Conservation (phyloP, 2,113 vertebrate species). For the Hippocampus barbouri region DNA sequence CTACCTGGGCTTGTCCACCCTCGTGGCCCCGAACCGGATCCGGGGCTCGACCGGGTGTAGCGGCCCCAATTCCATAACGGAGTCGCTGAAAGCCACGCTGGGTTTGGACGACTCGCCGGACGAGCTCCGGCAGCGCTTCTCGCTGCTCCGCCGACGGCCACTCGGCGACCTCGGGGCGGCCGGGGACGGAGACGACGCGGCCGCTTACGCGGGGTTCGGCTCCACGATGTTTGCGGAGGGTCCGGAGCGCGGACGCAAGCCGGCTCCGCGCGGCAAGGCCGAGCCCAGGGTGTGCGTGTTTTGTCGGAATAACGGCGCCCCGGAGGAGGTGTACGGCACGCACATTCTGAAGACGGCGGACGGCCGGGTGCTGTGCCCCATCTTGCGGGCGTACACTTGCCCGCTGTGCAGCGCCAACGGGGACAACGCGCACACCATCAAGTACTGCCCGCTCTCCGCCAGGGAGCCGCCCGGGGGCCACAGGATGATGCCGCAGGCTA, state of each 20-base stretch:
- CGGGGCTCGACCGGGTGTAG: neutral
- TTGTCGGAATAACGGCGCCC: constrained; percentile 80
- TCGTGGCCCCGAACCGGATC: constrained; percentile 63
- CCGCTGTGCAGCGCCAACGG: constrained; percentile 81
- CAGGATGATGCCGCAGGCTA: constrained; percentile 51
- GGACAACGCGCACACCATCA: constrained; percentile 81
- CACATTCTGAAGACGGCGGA: constrained; percentile 81
- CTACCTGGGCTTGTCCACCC: constrained; percentile 77
- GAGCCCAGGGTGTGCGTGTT: constrained; percentile 81
- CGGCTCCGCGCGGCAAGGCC: constrained; percentile 64
- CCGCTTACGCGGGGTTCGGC: constrained; percentile 61
- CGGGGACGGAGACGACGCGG: constrained; percentile 47
- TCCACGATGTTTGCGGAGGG: constrained; percentile 25
- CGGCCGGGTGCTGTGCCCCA: constrained; percentile 77
- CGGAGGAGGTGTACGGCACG: constrained; percentile 79
- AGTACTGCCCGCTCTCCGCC: constrained; percentile 79
- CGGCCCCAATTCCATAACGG: constrained; percentile 76
- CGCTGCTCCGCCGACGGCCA: constrained; percentile 65
- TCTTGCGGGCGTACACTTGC: constrained; percentile 79
- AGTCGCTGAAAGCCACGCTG: constrained; percentile 78
- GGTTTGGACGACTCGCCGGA: constrained; percentile 73
- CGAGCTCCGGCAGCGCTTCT: constrained; percentile 70
- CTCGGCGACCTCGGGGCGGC: constrained; percentile 63
- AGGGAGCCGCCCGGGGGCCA: constrained; percentile 75
- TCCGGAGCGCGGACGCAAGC: constrained; percentile 65